Evolutionary conservation across 2,797 vertebrate species (phyloP).

Genomic region (Rhynchotus rufescens): DNA sequence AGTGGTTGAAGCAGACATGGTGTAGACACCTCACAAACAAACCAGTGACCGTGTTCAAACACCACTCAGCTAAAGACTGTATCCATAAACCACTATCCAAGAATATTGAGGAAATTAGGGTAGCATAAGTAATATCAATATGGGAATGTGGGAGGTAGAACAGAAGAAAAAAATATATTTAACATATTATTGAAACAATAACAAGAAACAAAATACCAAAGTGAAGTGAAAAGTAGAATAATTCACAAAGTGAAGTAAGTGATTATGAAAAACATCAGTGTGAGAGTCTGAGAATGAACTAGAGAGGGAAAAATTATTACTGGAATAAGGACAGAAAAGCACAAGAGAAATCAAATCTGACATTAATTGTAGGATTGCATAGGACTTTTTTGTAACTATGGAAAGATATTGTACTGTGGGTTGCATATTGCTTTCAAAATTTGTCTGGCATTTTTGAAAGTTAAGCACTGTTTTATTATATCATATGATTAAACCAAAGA

Average conservation of each 20-base stretch:
- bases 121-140: conserved; percentile 20
- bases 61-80: conserved; percentile 16
- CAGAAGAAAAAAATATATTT: neutral
- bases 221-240: conserved; percentile 14
- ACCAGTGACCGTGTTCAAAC: conserved; percentile 33
- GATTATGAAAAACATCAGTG: neutral
- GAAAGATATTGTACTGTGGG: conserved; percentile 44
- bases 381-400: conserved; percentile 30
- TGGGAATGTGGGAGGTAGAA: neutral
- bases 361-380: conserved; percentile 60
- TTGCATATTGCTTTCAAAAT: conserved; percentile 33
- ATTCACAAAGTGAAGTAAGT: neutral
- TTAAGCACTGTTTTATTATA: conserved; percentile 26
- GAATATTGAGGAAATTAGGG: conserved; percentile 24
- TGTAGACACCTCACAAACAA: conserved; percentile 60
- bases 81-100: neutral
- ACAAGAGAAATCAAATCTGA: conserved; percentile 61
- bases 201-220: neutral
- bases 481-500: conserved; percentile 19
- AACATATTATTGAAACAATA: neutral
- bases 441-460: conserved; percentile 12
- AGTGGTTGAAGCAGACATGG: conserved; percentile 46
- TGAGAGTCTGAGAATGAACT: conserved; percentile 12
- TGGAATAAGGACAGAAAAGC: conserved; percentile 23
- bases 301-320: neutral